Base-by-base conservation (phyloP, 2,888 invertebrate species). In the Sipunculus nudus region DNA sequence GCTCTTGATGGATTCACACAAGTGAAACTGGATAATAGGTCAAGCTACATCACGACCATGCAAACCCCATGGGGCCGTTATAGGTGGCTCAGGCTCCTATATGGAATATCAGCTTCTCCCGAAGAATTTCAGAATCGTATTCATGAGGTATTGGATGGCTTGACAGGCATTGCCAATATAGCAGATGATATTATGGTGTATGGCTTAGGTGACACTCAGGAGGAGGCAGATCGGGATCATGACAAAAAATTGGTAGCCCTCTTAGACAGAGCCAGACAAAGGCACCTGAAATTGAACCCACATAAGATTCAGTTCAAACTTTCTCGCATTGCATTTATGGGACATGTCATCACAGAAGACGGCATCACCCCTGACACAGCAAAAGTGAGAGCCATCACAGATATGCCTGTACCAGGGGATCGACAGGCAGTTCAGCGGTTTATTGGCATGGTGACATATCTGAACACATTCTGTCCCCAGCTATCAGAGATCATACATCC, bases 381-480 rank as follows among this genome's bases (percentile, higher is more conserved):
- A 2, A 59, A 59, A 23, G 39, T 53, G 3, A 35, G 13, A 46
- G 59, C 53, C 16, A 38, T 53, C 8, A 45, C 46, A 21, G 47
- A 59, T 13, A 53, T 59, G 47, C 59, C 59, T 19, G 13, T 32
- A 8, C 53, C 53, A 4, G 5, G 29, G 16, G 53, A 53, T 25
- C 23, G 40, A 23, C 28, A 53, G 25, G 39, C 53, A 31, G n/a
- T n/a, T n/a, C n/a, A n/a, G n/a, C n/a, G 46, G 29, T 59, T 59
- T 39, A 23, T 39, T 46, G 59, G 59, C 16, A 59, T 59, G 53
- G 38, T 32, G 16, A 59, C 53, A 38, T 59, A 59, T 26, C 59
- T 59, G 3, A 38, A 26, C 13, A 8, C 39, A 10, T 59, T 38
- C 26, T 31, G 31, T 16, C 53, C 47, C 3, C 39, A 49, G n/a